Percentiles rank a stretch among this genome's conserved stretches.
Evolutionary conservation across 2,888 invertebrate species (phyloP).

Genomic region (Caenorhabditis sp.): DNA sequence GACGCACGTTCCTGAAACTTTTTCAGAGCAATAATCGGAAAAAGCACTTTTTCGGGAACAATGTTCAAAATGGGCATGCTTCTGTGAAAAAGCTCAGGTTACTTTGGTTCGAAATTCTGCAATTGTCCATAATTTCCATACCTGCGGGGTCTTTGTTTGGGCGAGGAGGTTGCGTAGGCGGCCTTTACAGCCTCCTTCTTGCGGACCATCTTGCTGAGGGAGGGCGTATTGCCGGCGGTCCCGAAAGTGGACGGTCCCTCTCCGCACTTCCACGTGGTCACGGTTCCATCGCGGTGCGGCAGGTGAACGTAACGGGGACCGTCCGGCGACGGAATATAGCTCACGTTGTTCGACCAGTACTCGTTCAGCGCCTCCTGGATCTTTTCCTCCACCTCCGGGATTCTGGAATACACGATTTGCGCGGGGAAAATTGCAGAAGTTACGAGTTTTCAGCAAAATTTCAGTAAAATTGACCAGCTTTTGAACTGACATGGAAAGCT

Average conservation of each 20-base stretch:
- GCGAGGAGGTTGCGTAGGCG: conserved; percentile 56
- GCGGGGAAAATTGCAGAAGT: not conserved
- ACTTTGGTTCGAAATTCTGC: not conserved
- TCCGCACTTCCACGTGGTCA: conserved; percentile 34
- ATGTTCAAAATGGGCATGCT: no score
- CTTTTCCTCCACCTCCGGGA: conserved; percentile 59
- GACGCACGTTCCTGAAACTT: conserved; percentile 31
- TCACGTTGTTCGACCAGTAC: conserved; percentile 62
- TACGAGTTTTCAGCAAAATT: no score
- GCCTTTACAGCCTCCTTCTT: conserved; percentile 49
- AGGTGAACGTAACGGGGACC: conserved; percentile 52
- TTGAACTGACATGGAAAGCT: no score
- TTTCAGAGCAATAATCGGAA: no score
- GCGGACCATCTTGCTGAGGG: conserved; percentile 33
- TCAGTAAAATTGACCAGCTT: no score
- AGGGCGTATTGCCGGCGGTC: conserved; percentile 29
- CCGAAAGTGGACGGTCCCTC: not conserved
- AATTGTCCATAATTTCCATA: conserved; percentile 5
- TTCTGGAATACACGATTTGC: conserved; percentile 25
- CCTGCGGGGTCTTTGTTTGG: conserved; percentile 51
- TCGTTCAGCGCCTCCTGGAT: conserved; percentile 56
- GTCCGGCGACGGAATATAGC: conserved; percentile 63
- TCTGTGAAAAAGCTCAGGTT: not conserved
- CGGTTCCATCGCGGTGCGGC: conserved; percentile 46
- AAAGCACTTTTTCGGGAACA: no score